Evolutionary conservation across 2,888 invertebrate genomes (phyloP).

Genomic region (Brenthis ino): DNA sequence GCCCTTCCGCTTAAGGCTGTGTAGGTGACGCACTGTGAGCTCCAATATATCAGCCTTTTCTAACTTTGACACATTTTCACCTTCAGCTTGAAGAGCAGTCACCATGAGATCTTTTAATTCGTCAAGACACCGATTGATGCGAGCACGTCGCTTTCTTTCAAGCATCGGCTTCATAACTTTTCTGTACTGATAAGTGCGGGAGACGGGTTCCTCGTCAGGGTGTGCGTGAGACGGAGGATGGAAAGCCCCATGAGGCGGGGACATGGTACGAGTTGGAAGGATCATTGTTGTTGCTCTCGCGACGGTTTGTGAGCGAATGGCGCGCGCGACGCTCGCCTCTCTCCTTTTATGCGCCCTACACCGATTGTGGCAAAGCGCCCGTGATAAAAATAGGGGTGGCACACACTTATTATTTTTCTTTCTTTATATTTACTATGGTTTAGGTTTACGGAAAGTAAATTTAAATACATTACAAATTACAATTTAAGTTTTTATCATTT

Average conservation of each 20-base stretch:
- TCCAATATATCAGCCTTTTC: constrained; percentile 95
- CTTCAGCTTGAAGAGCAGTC: constrained; percentile 91
- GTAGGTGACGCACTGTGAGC: constrained; percentile 91
- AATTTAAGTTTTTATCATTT: too few species aligned
- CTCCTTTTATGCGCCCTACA: constrained; percentile 77
- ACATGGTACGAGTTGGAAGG: constrained; percentile 77
- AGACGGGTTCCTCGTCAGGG: constrained; percentile 85
- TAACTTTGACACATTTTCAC: constrained; percentile 92
- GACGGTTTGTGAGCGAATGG: constrained; percentile 75
- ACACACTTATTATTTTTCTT: constrained; percentile 34
- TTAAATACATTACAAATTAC: too few species aligned
- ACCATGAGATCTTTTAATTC: constrained; percentile 95
- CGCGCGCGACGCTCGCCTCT: constrained; percentile 69
- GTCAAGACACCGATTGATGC: constrained; percentile 94
- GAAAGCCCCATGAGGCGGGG: constrained; percentile 78
- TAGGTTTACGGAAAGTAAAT: background rate
- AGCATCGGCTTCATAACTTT: constrained; percentile 97
- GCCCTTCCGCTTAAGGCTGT: constrained; percentile 89
- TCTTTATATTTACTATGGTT: background rate
- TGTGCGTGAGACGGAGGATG: constrained; percentile 71
- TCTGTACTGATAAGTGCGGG: constrained; percentile 94
- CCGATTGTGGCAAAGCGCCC: constrained; percentile 81
- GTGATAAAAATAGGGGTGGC: constrained; percentile 80
- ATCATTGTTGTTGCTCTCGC: constrained; percentile 77
- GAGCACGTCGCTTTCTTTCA: constrained; percentile 92